Conservation (phyloP, 1,140 invertebrate genomes). For the Papilio polytes region DNA sequence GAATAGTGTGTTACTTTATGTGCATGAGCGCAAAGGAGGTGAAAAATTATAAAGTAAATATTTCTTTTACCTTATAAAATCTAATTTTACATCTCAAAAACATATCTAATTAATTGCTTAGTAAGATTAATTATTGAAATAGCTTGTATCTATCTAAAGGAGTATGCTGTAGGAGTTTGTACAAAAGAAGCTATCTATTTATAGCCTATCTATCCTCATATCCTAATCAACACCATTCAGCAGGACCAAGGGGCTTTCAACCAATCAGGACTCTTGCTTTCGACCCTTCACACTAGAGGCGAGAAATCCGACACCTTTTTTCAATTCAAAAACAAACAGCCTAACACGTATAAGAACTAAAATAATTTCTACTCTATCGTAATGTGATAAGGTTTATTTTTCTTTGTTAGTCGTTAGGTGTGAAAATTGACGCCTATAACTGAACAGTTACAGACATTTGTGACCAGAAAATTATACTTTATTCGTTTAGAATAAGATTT, state of each 20-base stretch:
- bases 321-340: conserved; percentile 47
- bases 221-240: conserved; percentile 66
- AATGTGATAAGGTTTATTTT: conserved; percentile 44
- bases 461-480: conserved; percentile 44
- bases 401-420: conserved; percentile 56
- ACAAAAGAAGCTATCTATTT: neutral
- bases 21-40: neutral
- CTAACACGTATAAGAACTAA: conserved; percentile 40
- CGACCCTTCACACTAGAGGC: conserved; percentile 79
- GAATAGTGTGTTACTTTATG: neutral
- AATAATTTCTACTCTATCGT: conserved; percentile 44
- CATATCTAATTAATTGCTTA: neutral
- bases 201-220: conserved; percentile 14
- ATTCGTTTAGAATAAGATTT: conserved; percentile 44
- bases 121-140: neutral
- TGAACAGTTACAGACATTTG: conserved; percentile 50
- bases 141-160: neutral
- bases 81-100: neutral
- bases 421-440: conserved; percentile 80
- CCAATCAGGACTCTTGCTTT: conserved; percentile 65
- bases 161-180: neutral
- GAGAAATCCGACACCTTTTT: conserved; percentile 79
- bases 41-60: neutral
- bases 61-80: neutral
- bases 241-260: conserved; percentile 46